Percentiles rank a stretch among this genome's conserved stretches.
Conservation (phyloP, 2,113 vertebrate genomes). For the Piaya cayana region DNA sequence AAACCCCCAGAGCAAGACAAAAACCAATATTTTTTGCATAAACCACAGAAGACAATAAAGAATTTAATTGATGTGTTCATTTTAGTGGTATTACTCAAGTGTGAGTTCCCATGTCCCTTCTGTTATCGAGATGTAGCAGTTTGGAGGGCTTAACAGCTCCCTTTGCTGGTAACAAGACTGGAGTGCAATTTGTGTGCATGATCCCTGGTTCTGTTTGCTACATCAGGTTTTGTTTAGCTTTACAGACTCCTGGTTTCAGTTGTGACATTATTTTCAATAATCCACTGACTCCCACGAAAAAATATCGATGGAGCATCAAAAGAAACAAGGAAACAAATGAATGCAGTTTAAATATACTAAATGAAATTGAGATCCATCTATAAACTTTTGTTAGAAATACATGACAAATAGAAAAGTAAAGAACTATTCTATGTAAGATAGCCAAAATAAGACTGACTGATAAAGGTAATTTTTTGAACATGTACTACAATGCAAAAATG, state of each 20-base stretch:
- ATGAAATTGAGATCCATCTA: not conserved
- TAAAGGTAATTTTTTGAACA: not conserved
- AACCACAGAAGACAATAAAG: not conserved
- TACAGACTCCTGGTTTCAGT: not conserved
- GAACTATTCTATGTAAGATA: not conserved
- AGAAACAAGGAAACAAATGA: not conserved
- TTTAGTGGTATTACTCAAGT: not conserved
- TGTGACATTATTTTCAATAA: not conserved
- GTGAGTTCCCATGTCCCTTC: not conserved
- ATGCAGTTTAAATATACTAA: not conserved
- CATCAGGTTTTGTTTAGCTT: not conserved
- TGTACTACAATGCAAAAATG: not conserved
- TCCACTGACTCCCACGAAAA: not conserved
- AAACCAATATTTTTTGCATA: not conserved
- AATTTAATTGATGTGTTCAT: not conserved
- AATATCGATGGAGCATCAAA: not conserved
- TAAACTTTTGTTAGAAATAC: not conserved
- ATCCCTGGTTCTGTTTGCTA: fast-evolving
- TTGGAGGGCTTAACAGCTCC: constrained; percentile 21
- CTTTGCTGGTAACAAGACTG: constrained; percentile 24
- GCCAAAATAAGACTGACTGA: not conserved
- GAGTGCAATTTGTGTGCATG: not conserved
- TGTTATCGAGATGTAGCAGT: not conserved
- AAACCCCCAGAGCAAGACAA: too few species aligned
- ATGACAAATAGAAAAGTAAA: not conserved